Base-by-base conservation (phyloP, 2,113 vertebrate species). In the Channa maculata region DNA sequence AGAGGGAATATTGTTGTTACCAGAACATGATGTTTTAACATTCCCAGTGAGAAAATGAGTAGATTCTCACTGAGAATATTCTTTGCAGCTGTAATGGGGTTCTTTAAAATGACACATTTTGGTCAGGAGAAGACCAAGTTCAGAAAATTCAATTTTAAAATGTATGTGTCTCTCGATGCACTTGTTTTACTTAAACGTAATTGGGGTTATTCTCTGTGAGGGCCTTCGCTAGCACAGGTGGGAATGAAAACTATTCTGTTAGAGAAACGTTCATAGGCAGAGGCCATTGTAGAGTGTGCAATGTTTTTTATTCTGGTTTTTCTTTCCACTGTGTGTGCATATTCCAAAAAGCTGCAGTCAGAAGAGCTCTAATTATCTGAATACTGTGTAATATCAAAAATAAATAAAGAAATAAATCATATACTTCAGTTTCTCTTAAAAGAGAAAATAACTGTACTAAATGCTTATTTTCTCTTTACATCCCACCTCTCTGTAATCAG, bases 231-330 rank as follows among this genome's bases (percentile, higher is more conserved):
- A 5, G 44, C 10, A 4, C 50, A 64, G 55, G 77, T 65, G 67
- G 59, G 48, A 43, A 52, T 37, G 49, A 43, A 52, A 43, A 34
- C 4, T 38, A 3, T 39, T 65, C 54, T 44, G 8, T 38, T 24
- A 49, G 65, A 80, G 66, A 66, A 76, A 66, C n/a, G 24, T 5
- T 77, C 65, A 77, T 76, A 69, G 2, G 38, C 45, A 44, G 53
- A 45, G 46, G 44, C 49, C 33, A 67, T 77, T 57, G 73, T 43
- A 55, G n/a, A 64, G 38, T 45, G 44, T 46, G 44, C 43, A 49
- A 74, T 60, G 15, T 48, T 13, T 67, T 75, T 71, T 5, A 55
- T 8, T 55, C 38, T 53, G 7, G 44, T 46, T 53, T 62, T 33
- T 82, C 59, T 75, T 38, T 54, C 60, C 33, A 67, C 14, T 45